Evolutionary conservation across 2,113 vertebrate species (phyloP), one percentile per base, ranked within the genome.

Genomic region (Saccopteryx leptura): DNA sequence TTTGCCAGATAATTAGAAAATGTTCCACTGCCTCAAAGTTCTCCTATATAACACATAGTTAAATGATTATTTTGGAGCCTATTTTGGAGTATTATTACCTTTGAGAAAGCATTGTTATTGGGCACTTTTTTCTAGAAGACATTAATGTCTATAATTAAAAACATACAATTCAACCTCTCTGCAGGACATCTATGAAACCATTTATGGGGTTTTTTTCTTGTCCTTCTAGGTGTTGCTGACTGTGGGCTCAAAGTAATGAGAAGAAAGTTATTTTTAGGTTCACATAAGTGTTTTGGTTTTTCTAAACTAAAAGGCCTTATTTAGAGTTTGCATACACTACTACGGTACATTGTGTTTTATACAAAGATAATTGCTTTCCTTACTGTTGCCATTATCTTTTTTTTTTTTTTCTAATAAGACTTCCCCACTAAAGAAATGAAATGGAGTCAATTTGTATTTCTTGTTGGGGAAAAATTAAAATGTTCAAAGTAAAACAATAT

Each of bases 111-210:
- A 97, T 97, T 97, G 95, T 97, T 97, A 98, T 98, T 97, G 96
- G 95, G 74, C 58, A 94, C 89, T 95, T 97, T 96, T 97, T 97
- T 96, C 96, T 96, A 95, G 71, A 65, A 96, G 96, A 97, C 96
- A 96, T 98, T 98, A 97, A 97, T 97, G 97, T n/a, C 3, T 96
- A 92, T 97, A 97, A 98, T 97, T 97, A 97, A 98, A 98, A 98
- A 97, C 97, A 98, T 96, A 96, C 96, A 98, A 97, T 97, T 97
- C 96, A 94, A 91, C 95, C 93, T 96, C 97, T 97, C 97, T 82
- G 96, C 95, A 97, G 96, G 97, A 95, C 72, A 88, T 93, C 97
- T 98, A 96, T 97, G 95, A 97, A 98, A 95, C 93, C 97, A 81
- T 97, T 97, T 97, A 98, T 84, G 84, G 82, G 75, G 78, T 97